Evolutionary conservation across 2,797 vertebrate genomes (phyloP).

Genomic region (Gambusia yucatana): DNA sequence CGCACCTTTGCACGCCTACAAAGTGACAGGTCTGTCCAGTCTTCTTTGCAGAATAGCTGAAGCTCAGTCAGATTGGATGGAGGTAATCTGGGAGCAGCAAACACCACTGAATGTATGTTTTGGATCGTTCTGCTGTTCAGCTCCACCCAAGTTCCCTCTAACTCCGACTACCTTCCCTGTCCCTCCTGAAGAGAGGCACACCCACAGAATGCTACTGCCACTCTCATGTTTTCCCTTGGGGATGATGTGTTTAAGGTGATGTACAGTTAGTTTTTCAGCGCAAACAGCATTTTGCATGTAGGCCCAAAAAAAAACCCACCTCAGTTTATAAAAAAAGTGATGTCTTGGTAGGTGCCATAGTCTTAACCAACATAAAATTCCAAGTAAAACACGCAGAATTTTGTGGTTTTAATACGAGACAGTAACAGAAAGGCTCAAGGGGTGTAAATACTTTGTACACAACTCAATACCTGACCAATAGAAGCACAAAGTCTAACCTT

Average conservation of each 20-base stretch:
- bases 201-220: not conserved
- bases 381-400: not conserved
- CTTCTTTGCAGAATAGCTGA: not conserved
- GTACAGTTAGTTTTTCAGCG: not conserved
- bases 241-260: not conserved
- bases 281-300: not conserved
- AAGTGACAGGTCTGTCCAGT: not conserved
- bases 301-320: not conserved
- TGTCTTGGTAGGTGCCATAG: not conserved
- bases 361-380: not conserved
- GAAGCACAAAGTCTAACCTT: constrained; percentile 50
- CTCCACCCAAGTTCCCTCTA: not conserved
- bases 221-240: not conserved
- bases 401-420: not conserved
- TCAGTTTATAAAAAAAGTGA: not conserved
- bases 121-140: not conserved
- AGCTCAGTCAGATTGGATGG: not conserved
- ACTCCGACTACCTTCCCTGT: too few relatives aligned
- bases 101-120: not conserved
- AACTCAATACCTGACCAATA: not conserved
- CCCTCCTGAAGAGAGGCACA: not conserved
- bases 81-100: not conserved
- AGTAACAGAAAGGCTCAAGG: not conserved
- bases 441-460: not conserved
- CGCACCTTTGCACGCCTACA: not conserved